A percentile compares a stretch with the other conserved stretches of the same genome.
phyloP scores from a whole-genome alignment of 2,113 vertebrate genomes.

The Chionomys nivalis region DNA sequence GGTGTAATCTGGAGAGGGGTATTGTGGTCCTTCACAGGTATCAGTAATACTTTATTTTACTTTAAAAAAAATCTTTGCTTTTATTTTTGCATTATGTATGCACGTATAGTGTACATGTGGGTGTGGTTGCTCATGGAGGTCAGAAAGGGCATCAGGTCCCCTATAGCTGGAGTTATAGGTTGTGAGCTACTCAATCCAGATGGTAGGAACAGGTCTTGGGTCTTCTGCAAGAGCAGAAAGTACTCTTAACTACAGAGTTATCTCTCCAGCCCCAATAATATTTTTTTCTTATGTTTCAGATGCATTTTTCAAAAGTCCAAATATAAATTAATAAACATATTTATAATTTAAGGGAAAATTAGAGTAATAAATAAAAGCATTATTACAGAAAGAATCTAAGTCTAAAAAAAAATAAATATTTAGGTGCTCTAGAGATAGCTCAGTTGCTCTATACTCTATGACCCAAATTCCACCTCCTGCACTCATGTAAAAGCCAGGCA shows the following conservation, averaged over 20 bases:
- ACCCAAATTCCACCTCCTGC: too few relatives aligned
- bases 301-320: not conserved
- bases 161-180: not conserved
- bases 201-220: not conserved
- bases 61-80: not conserved
- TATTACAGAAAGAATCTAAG: not conserved
- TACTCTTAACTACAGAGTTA: not conserved
- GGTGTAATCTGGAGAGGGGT: not conserved
- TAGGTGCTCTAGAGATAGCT: not conserved
- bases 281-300: slow-evolving; percentile 40
- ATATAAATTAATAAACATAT: not conserved
- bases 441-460: not conserved
- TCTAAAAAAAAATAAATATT: slow-evolving; percentile 18
- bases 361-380: not conserved
- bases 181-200: not conserved
- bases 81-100: not conserved
- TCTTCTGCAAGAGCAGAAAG: too few relatives aligned
- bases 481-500: not conserved
- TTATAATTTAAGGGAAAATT: not conserved
- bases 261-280: not conserved
- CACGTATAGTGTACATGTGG: not conserved
- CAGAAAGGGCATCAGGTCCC: not conserved
- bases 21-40: not conserved
- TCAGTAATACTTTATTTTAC: slow-evolving; percentile 34
- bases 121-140: not conserved